Conservation (phyloP, 2,797 vertebrate species). For the Danio tinwini region DNA sequence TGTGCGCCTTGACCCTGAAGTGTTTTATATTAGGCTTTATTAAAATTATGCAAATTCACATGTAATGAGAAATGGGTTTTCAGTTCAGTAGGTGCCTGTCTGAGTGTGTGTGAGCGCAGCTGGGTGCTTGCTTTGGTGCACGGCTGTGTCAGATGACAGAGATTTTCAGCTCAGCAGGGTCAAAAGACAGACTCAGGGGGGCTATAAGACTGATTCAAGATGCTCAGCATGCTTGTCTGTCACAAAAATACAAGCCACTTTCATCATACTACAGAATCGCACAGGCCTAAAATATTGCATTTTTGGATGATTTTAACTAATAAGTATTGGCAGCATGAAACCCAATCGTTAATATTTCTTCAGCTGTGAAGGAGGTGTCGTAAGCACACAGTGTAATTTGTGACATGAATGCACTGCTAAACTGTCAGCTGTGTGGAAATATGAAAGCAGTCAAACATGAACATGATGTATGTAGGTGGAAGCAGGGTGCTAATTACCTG, state of each 20-base stretch:
- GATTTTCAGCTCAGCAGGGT: conserved; percentile 46
- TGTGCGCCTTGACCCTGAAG: conserved; percentile 39
- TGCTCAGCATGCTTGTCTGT: conserved; percentile 44
- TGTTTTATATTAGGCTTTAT: conserved; percentile 47
- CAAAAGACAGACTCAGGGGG: conserved; percentile 37
- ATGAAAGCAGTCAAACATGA: too few species aligned
- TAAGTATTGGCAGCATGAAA: too few species aligned
- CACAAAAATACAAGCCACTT: conserved; percentile 24
- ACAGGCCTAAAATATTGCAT: background rate
- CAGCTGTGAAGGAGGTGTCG: too few species aligned
- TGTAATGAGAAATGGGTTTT: conserved; percentile 40
- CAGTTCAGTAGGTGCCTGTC: conserved; percentile 35
- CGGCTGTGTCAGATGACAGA: conserved; percentile 45
- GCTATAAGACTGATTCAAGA: conserved; percentile 45
- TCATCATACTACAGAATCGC: conserved; percentile 5
- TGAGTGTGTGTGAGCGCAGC: conserved; percentile 29
- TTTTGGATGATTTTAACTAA: background rate
- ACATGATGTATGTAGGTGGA: too few species aligned
- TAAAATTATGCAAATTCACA: conserved; percentile 46
- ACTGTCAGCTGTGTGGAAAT: too few species aligned
- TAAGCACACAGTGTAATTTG: too few species aligned
- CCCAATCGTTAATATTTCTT: too few species aligned
- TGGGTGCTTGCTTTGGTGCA: conserved; percentile 31
- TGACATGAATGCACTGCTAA: too few species aligned
- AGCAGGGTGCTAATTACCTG: too few species aligned